Percentiles rank a stretch among this genome's conserved stretches.
Conservation (phyloP, 2,113 vertebrate species). For the Lamprotornis superbus region DNA sequence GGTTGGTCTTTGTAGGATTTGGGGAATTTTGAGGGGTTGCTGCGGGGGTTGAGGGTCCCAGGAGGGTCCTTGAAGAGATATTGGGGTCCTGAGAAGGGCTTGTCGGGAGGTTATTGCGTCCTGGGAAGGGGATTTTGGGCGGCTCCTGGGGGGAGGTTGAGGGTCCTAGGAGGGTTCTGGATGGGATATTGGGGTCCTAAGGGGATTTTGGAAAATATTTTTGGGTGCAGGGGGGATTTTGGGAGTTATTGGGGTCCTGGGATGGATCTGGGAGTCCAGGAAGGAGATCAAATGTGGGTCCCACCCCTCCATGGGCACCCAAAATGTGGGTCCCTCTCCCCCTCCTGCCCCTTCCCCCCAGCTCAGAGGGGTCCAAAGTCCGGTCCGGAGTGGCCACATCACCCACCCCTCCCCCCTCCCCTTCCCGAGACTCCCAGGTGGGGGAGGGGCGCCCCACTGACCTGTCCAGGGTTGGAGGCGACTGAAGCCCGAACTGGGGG, state of each 20-base stretch:
- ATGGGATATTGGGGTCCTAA: too few species aligned
- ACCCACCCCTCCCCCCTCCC: neutral
- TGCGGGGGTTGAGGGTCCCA: neutral
- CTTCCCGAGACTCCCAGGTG: neutral
- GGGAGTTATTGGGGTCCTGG: neutral
- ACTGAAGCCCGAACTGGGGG: neutral
- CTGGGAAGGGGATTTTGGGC: neutral
- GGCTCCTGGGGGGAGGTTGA: neutral
- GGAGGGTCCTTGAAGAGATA: too few species aligned
- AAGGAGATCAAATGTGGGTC: neutral
- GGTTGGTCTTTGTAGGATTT: neutral
- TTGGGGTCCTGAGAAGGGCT: neutral
- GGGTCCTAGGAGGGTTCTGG: neutral
- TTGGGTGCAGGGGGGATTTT: too few species aligned
- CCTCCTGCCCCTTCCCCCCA: neutral
- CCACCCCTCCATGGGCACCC: neutral
- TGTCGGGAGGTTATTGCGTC: neutral
- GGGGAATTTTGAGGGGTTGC: neutral
- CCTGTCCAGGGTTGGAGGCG: neutral
- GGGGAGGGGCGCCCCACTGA: neutral
- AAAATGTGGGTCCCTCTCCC: neutral
- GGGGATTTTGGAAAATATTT: neutral
- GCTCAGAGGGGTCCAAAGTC: neutral
- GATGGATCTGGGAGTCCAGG: neutral
- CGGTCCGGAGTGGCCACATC: neutral